These are phyloP conservation scores for Iphiclides podalirius DNA, from an alignment of 2,888 invertebrate species.

Conservation along the genomic window DNA sequence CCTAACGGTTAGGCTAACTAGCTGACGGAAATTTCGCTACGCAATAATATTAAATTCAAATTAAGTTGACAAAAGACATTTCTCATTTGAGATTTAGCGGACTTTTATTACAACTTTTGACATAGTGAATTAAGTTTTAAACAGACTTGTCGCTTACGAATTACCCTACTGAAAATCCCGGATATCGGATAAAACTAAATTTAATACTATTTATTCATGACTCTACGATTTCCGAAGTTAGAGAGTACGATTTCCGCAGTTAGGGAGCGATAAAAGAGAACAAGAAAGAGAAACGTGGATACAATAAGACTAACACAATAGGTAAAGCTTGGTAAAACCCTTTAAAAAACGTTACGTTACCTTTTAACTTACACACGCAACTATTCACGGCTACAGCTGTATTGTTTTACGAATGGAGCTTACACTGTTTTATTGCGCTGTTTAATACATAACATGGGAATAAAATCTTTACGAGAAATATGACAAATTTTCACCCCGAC, in stretches of 20 bases:
- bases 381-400: slow-evolving; percentile 15
- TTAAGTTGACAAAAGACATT: too few species aligned
- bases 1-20: too few species aligned
- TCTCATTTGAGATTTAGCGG: too few species aligned
- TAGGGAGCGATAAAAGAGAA: slow-evolving; percentile 10
- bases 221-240: neutral
- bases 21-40: too few species aligned
- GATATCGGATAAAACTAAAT: too few species aligned
- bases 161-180: too few species aligned
- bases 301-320: slow-evolving; percentile 21
- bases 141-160: too few species aligned
- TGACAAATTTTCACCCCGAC: too few species aligned
- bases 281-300: slow-evolving; percentile 6
- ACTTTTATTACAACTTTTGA: too few species aligned
- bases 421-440: neutral
- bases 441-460: neutral
- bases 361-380: slow-evolving; percentile 19
- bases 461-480: neutral
- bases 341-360: slow-evolving; percentile 21
- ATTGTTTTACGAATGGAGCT: slow-evolving; percentile 12
- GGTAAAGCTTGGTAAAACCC: slow-evolving; percentile 15
- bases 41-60: too few species aligned
- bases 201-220: neutral
- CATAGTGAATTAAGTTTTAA: too few species aligned
- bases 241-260: neutral